Conservation (phyloP, 1,140 invertebrate species). For the Drosophila truncata region DNA sequence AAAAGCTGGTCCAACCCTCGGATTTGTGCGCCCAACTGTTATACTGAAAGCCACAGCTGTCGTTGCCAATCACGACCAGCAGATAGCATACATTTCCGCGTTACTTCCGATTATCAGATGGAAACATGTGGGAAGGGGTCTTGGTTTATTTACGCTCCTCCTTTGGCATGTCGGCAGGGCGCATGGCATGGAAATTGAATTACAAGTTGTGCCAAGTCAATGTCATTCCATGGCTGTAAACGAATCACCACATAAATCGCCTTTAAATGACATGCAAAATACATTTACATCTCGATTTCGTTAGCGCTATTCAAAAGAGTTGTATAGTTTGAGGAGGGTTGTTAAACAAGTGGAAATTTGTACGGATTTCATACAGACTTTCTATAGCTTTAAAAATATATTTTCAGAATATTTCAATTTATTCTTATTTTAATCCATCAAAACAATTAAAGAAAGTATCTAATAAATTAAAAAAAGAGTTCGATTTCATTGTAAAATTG, state of each 20-base stretch:
- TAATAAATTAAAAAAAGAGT: too few species aligned
- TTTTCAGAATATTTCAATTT: too few species aligned
- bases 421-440: too few species aligned
- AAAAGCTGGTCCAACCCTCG: neutral
- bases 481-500: too few species aligned
- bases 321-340: neutral
- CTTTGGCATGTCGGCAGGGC: constrained; percentile 24
- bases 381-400: neutral
- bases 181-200: constrained; percentile 61
- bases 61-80: constrained; percentile 23
- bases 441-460: too few species aligned
- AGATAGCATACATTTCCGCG: constrained; percentile 50
- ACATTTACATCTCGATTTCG: constrained; percentile 13
- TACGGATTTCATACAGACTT: neutral
- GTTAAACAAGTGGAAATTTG: too few species aligned
- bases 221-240: constrained; percentile 34
- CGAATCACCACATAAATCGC: constrained; percentile 46
- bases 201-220: constrained; percentile 57
- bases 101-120: constrained; percentile 35
- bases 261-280: constrained; percentile 54
- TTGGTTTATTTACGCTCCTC: neutral
- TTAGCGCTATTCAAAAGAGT: neutral
- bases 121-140: neutral
- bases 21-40: constrained; percentile 2
- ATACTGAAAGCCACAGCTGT: constrained; percentile 32